Base-by-base conservation (phyloP, 1,140 invertebrate species). In the Maniola jurtina region DNA sequence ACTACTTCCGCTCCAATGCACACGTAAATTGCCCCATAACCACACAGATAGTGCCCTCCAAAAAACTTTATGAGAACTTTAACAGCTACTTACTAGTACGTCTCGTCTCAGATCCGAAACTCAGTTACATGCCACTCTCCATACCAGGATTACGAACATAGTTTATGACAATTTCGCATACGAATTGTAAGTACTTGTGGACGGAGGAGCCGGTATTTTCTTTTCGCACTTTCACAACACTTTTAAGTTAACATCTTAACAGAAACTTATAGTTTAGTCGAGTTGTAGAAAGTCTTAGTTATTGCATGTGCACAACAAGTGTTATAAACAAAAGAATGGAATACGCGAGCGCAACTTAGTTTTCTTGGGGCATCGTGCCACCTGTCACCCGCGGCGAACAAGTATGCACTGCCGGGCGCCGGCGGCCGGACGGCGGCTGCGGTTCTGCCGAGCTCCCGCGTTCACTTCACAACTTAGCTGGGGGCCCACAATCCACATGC, bases 151-250 rank as follows among this genome's bases (percentile, higher is more conserved):
- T 73, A 59, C 75, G 67, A 77, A 80, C 79, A 84, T 88, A 80
- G 77, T 84, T 76, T 75, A 75, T 80, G 75, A 76, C 77, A 87
- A 81, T 85, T 87, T 85, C 79, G 78, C 84, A 87, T 86, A 86
- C 80, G 83, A 83, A 86, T 83, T 71, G 77, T n/a, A n/a, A n/a
- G n/a, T 87, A 86, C 85, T 79, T 83, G 73, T 80, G 73, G 66
- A 85, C 81, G 84, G 73, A 68, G 61, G 66, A 78, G 83, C 79
- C 78, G 77, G 83, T 88, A 83, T 83, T 80, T 70, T 78, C 69
- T 77, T 42, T 42, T 63, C 80, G 79, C 86, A 89, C 87, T 87
- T 80, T 86, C 85, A 87, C 83, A 72, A 77, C 83, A 89, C 84
- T 83, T 80, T 71, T 56, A 77, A 79, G 81, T 86, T 81, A 77